Conservation (phyloP, 2,113 vertebrate species). For the Tupaia chinensis region DNA sequence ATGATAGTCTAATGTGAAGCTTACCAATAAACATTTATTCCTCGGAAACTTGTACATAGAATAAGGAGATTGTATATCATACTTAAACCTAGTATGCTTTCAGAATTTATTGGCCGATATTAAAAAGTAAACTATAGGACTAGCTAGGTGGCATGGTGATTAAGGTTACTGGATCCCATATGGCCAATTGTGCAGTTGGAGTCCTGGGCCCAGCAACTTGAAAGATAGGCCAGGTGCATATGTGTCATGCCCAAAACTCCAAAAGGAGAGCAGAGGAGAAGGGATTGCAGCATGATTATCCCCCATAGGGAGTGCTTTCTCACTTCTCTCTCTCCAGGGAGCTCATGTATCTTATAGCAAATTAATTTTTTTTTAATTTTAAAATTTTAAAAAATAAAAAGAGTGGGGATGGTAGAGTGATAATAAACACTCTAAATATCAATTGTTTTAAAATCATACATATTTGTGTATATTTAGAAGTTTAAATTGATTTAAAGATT, state of each 20-base stretch:
- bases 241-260: no score
- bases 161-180: no score
- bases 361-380: no score
- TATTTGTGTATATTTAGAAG: neutral
- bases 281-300: no score
- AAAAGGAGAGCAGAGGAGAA: no score
- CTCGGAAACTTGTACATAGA: conserved; percentile 2
- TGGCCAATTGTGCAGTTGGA: no score
- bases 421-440: neutral
- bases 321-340: no score
- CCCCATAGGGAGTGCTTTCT: no score
- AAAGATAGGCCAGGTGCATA: no score
- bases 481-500: neutral
- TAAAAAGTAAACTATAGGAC: neutral
- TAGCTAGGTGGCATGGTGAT: no score
- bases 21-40: neutral
- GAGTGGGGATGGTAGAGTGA: neutral
- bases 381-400: neutral
- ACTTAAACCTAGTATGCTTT: conserved; percentile 17
- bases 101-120: neutral
- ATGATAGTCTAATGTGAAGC: neutral
- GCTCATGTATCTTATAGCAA: no score
- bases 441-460: conserved; percentile 11
- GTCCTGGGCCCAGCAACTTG: no score
- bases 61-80: conserved; percentile 32